A percentile compares a stretch with the other conserved stretches of the same genome.
These are phyloP conservation scores for Molanna angustata DNA, from an alignment of 2,888 invertebrate species.

Conservation along the genomic window DNA sequence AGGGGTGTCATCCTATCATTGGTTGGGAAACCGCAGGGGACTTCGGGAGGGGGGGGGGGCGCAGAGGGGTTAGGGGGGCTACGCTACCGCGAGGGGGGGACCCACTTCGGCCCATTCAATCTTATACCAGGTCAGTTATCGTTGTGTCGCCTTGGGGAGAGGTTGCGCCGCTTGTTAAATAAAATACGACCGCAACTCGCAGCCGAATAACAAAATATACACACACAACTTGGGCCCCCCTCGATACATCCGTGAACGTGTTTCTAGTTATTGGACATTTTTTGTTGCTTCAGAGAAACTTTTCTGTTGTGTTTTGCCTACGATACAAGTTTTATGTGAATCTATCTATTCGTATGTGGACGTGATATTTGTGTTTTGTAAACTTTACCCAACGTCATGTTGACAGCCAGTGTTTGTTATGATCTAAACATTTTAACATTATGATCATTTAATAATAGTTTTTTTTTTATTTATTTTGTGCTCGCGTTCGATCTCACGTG, in stretches of 20 bases:
- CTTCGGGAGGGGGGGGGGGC: conserved; percentile 14
- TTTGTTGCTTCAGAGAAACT: neutral
- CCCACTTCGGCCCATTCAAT: conserved; percentile 39
- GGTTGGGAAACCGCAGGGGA: conserved; percentile 20
- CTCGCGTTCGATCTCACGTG: too few relatives aligned
- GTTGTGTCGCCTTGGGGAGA: conserved; percentile 57
- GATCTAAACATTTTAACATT: too few relatives aligned
- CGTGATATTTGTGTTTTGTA: too few relatives aligned
- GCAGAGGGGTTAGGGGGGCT: conserved; percentile 10
- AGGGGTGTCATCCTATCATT: conserved; percentile 17
- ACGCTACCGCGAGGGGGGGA: conserved; percentile 31
- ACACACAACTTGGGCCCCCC: too few relatives aligned
- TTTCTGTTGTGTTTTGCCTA: too few relatives aligned
- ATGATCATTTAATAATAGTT: too few relatives aligned
- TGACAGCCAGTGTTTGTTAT: too few relatives aligned
- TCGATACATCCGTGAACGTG: neutral
- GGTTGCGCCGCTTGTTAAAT: conserved; percentile 56
- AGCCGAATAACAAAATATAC: conserved; percentile 4
- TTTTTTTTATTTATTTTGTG: too few relatives aligned
- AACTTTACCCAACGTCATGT: too few relatives aligned
- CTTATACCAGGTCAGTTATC: conserved; percentile 60
- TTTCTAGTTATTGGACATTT: neutral
- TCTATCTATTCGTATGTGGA: too few relatives aligned
- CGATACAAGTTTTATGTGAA: too few relatives aligned
- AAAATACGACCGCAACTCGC: conserved; percentile 29